These are phyloP conservation scores for Anastatus disparis DNA, from an alignment of 1,140 invertebrate species.

Conservation along the genomic window DNA sequence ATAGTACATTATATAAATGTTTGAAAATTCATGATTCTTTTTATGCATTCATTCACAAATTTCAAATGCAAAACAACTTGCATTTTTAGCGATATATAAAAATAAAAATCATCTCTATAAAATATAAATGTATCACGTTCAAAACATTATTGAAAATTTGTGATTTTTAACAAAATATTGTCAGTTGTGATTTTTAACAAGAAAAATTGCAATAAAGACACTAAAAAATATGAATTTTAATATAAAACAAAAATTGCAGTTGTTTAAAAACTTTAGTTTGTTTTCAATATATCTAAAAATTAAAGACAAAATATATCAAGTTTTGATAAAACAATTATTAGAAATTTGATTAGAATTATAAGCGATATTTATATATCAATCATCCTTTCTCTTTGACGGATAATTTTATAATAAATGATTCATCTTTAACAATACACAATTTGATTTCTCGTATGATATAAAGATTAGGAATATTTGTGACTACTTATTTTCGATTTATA, in stretches of 20 bases:
- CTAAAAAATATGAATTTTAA: slow-evolving; percentile 19
- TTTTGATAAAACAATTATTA: background rate
- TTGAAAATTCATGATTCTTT: slow-evolving; percentile 30
- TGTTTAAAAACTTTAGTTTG: slow-evolving; percentile 4
- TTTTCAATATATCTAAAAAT: background rate
- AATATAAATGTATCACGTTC: slow-evolving; percentile 30
- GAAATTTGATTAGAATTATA: background rate
- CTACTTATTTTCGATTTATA: background rate
- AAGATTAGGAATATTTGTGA: slow-evolving; percentile 6
- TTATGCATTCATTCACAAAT: slow-evolving; percentile 17
- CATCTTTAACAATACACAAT: background rate
- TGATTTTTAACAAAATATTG: slow-evolving; percentile 31
- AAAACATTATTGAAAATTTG: slow-evolving; percentile 32
- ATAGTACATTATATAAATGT: slow-evolving; percentile 36
- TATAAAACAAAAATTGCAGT: slow-evolving; percentile 24
- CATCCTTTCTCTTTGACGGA: background rate
- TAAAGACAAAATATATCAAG: slow-evolving; percentile 2
- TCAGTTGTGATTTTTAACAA: too few species aligned
- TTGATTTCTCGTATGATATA: slow-evolving; percentile 11
- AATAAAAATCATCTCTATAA: slow-evolving; percentile 40
- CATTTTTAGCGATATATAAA: slow-evolving; percentile 28
- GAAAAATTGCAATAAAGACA: too few species aligned
- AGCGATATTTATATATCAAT: background rate
- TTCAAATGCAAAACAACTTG: slow-evolving; percentile 25
- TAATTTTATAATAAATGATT: slow-evolving; percentile 12